A percentile compares a stretch with the other conserved stretches of the same genome.
Evolutionary conservation across 2,797 vertebrate genomes (phyloP).

Genomic region (Echiichthys vipera): DNA sequence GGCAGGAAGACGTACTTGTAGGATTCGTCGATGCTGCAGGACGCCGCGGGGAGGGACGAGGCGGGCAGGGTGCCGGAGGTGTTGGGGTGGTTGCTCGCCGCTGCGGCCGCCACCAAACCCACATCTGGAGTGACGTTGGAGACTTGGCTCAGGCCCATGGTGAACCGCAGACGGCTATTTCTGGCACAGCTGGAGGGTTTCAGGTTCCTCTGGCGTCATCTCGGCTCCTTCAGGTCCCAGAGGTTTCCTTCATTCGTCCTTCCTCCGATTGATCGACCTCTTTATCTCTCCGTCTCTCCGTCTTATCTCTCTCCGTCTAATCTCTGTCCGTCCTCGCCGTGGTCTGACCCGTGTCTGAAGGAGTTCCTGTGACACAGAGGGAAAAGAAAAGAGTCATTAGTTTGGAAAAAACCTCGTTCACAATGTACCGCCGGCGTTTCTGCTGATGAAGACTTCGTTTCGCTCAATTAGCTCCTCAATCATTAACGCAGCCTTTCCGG

Average conservation of each 20-base stretch:
- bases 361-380: slow-evolving; percentile 14
- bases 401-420: slow-evolving; percentile 52
- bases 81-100: slow-evolving; percentile 21
- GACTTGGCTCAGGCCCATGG: slow-evolving; percentile 57
- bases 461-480: slow-evolving; percentile 82
- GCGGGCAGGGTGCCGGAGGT: slow-evolving; percentile 40
- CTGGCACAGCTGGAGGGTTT: slow-evolving; percentile 11
- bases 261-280: not conserved
- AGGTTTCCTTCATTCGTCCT: slow-evolving; percentile 24
- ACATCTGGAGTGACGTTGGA: slow-evolving; percentile 34
- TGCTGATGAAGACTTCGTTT: slow-evolving; percentile 82
- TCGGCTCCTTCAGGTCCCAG: slow-evolving; percentile 10
- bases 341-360: slow-evolving; percentile 9
- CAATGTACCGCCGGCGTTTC: slow-evolving; percentile 60
- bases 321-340: not conserved
- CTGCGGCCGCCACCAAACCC: not conserved
- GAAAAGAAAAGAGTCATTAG: slow-evolving; percentile 55
- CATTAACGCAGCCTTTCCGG: slow-evolving; percentile 81
- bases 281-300: slow-evolving; percentile 3
- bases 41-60: slow-evolving; percentile 12
- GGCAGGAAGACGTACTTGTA: slow-evolving; percentile 90
- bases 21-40: slow-evolving; percentile 87
- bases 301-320: not conserved
- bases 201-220: slow-evolving; percentile 51
- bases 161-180: slow-evolving; percentile 30